phyloP scores from a whole-genome alignment of 2,888 invertebrate genomes.

The Dinocampus coccinellae region DNA sequence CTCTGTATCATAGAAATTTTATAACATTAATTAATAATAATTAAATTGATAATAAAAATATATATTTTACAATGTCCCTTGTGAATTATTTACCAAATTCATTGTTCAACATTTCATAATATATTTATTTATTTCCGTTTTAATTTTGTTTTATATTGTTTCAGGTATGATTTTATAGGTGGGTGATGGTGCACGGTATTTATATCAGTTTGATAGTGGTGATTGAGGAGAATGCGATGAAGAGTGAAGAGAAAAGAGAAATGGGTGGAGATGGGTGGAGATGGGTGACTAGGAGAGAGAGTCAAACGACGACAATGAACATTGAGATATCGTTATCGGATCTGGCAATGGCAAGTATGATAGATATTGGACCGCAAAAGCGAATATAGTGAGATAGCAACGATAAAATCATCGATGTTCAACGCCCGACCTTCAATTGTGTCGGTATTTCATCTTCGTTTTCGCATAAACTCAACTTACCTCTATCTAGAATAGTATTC shows the following conservation, averaged over 20 bases:
- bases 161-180: constrained; percentile 2
- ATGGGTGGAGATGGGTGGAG: no score
- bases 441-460: constrained; percentile 1
- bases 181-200: background rate
- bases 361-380: constrained; percentile 21
- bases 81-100: background rate
- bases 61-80: background rate
- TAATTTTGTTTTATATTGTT: background rate
- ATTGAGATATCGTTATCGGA: constrained; percentile 23
- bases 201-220: background rate
- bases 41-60: background rate
- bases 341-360: constrained; percentile 13
- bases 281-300: background rate
- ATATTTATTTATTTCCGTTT: background rate
- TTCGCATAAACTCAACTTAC: background rate
- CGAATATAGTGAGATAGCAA: constrained; percentile 13
- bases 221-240: background rate
- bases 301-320: constrained; percentile 19
- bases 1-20: background rate
- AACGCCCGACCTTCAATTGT: background rate
- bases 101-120: background rate
- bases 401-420: constrained; percentile 21
- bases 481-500: background rate
- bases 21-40: background rate
- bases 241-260: background rate